A percentile compares a stretch with the other conserved stretches of the same genome.
Conservation (phyloP, 2,888 invertebrate species). For the Plusia festucae region DNA sequence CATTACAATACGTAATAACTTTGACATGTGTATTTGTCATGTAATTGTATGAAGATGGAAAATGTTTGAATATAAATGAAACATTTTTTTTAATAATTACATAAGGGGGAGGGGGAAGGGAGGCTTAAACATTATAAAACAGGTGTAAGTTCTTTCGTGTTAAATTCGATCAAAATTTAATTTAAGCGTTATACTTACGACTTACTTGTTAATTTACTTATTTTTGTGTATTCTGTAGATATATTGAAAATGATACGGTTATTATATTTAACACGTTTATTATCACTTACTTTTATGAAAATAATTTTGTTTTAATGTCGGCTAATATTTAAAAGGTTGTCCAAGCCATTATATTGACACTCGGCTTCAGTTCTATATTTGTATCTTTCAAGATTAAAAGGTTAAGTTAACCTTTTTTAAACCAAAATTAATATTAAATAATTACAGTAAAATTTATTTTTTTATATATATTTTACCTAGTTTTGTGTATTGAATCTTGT, state of each 20-base stretch:
- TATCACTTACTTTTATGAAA: background rate
- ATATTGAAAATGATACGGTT: background rate
- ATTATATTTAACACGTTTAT: background rate
- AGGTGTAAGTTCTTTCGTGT: conserved; percentile 24
- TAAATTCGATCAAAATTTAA: conserved; percentile 18
- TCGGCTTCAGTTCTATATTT: background rate
- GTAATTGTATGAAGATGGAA: conserved; percentile 13
- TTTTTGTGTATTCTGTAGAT: background rate
- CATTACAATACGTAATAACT: conserved; percentile 47
- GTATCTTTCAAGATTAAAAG: background rate
- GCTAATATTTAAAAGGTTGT: background rate
- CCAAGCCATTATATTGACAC: background rate
- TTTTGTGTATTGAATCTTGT: no score
- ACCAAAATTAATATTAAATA: no score
- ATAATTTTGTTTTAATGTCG: background rate
- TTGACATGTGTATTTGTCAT: conserved; percentile 30
- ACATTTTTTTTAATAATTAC: conserved; percentile 26
- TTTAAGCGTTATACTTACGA: conserved; percentile 23
- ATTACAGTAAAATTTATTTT: no score
- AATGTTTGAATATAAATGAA: conserved; percentile 45
- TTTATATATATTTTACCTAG: no score
- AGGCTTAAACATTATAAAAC: conserved; percentile 32
- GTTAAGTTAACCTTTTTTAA: background rate
- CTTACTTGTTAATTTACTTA: conserved; percentile 10
- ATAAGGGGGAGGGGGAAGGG: no score